phyloP scores from a whole-genome alignment of 2,797 vertebrate genomes.

The Danio aesculapii region DNA sequence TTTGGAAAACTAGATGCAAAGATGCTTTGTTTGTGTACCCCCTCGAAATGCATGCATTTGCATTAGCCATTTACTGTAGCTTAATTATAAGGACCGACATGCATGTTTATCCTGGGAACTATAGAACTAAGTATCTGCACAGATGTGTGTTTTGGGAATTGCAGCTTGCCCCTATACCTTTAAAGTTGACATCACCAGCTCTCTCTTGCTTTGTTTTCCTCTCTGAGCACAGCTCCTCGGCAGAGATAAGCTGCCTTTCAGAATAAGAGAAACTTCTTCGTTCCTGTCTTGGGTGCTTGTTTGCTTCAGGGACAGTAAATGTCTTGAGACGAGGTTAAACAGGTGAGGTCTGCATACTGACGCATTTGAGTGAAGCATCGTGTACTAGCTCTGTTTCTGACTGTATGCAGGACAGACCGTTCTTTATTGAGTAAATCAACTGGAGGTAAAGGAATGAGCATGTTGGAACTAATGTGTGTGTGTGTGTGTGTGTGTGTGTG shows the following conservation, averaged over 20 bases:
- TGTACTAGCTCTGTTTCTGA: neutral
- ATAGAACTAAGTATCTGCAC: constrained; percentile 25
- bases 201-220: constrained; percentile 19
- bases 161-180: constrained; percentile 30
- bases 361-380: neutral
- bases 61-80: constrained; percentile 20
- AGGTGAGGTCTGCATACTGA: neutral
- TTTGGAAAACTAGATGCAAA: constrained; percentile 20
- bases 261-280: constrained; percentile 28
- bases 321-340: constrained; percentile 25
- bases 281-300: constrained; percentile 51
- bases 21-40: constrained; percentile 9
- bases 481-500: constrained; percentile 6
- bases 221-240: constrained; percentile 23
- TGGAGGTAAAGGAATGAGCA: constrained; percentile 2
- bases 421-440: neutral
- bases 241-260: constrained; percentile 1
- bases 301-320: constrained; percentile 12
- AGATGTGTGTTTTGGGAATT: constrained; percentile 45
- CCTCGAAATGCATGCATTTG: constrained; percentile 14
- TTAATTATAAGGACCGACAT: neutral
- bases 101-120: constrained; percentile 26
- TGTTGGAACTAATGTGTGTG: constrained; percentile 6
- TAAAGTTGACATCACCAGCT: constrained; percentile 49
- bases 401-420: neutral